A percentile compares a stretch with the other conserved stretches of the same genome.
Evolutionary conservation across 2,113 vertebrate species (phyloP).

Genomic region (Callaeas wilsoni): DNA sequence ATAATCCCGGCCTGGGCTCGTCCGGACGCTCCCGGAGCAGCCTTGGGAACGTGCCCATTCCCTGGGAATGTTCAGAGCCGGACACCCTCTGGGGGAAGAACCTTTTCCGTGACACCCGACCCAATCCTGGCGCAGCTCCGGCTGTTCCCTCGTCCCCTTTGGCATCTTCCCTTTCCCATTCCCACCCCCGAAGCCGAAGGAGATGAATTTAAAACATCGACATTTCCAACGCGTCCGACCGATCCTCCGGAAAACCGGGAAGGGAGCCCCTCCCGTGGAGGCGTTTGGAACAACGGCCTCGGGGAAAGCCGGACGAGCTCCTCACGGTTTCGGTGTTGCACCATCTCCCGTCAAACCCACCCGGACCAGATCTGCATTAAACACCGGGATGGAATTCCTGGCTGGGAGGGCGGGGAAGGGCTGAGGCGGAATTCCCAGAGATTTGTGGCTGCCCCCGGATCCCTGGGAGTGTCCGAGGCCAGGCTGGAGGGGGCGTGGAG

Average conservation of each 20-base stretch:
- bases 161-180: not conserved
- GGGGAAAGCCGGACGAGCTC: not conserved
- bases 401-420: not conserved
- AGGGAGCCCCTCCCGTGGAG: not conserved
- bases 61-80: not conserved
- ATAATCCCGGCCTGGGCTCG: no score
- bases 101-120: not conserved
- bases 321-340: not conserved
- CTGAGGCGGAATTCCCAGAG: not conserved
- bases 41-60: not conserved
- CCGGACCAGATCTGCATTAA: not conserved
- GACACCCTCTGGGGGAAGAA: not conserved
- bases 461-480: not conserved
- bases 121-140: not conserved
- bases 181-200: not conserved
- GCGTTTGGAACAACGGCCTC: not conserved
- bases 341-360: not conserved
- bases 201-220: accelerated
- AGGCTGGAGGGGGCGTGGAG: not conserved
- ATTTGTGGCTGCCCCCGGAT: not conserved
- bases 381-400: not conserved
- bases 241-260: not conserved
- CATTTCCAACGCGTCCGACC: no score
- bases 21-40: not conserved
- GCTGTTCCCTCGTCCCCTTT: not conserved